Evolutionary conservation across 2,113 vertebrate species (phyloP), one percentile per base, ranked within the genome.

Genomic region (Calidris pugnax): DNA sequence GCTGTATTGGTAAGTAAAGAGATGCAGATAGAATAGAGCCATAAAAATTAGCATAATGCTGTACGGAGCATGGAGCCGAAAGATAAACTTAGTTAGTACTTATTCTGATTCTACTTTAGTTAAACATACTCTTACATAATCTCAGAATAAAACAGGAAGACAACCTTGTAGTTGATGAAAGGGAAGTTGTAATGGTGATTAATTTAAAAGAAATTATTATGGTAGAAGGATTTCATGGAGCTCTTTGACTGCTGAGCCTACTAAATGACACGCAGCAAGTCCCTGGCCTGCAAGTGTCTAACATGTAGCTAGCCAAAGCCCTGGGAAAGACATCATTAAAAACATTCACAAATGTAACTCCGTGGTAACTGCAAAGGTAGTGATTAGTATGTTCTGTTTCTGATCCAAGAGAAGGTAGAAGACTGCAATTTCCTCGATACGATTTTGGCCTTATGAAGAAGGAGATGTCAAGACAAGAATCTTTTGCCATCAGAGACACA

Each of bases 1-100:
- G 21, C 17, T 86, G 16, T n/a, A 1, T 24, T 51, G 15, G 14
- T n/a, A 28, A 60, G 53, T 10, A 60, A 51, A 24, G n/a, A 57
- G 41, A n/a, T 60, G 62, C 9, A 28, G 27, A 28, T 27, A 62
- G 53, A 71, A 51, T 2, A n/a, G 60, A 45, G 10, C 30, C 5
- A 1, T 64, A 16, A 69, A 78, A 55, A 60, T 9, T 41, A 17
- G 12, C 0, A 0, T 56, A 64, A 43, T 24, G 33, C 13, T 35
- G 7, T 48, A 30, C 21, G 51, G 63, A 72, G 33, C 21, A 11
- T 15, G 39, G 63, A n/a, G n/a, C 32, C 68, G 14, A 13, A 5
- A 32, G 21, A 27, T 47, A 50, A 83, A 37, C 6, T 28, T 57
- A 37, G 27, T 56, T 41, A 35, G 27, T 63, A 28, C 23, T 69